Percentiles rank a stretch among this genome's conserved stretches.
phyloP scores from a whole-genome alignment of 2,797 vertebrate species.

The Vespertilio murinus region DNA sequence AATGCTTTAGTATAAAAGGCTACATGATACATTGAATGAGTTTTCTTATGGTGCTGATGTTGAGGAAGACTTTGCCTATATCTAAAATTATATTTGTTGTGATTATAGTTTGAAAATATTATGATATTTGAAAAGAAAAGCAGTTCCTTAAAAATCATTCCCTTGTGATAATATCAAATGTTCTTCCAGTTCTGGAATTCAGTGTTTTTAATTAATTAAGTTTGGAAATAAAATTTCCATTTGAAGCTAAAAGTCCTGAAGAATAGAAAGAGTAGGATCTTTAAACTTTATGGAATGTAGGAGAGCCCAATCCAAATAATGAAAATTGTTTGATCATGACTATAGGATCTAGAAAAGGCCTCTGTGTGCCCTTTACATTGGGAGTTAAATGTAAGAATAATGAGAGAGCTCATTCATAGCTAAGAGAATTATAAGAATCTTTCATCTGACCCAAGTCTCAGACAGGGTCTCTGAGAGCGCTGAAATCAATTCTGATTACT shows the following conservation, averaged over 20 bases:
- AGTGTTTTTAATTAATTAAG: not conserved
- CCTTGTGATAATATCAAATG: not conserved
- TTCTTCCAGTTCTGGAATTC: not conserved
- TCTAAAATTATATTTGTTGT: constrained; percentile 3
- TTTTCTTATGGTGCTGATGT: not conserved
- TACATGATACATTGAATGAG: not conserved
- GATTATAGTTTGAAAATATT: not conserved
- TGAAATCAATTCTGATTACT: not conserved
- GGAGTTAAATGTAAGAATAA: not conserved
- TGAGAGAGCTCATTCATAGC: not conserved
- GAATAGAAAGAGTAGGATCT: not conserved
- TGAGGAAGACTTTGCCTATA: not conserved
- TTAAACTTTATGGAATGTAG: not conserved
- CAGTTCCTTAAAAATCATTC: not conserved
- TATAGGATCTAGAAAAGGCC: not conserved
- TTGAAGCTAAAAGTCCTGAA: not conserved
- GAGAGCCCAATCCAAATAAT: not conserved
- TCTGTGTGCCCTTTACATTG: not conserved
- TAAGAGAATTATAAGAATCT: not conserved
- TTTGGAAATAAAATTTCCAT: not conserved
- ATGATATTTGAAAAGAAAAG: not conserved
- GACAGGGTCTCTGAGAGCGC: not conserved
- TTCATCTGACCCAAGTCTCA: not conserved
- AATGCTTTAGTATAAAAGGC: not conserved
- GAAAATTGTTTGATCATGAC: not conserved